Percentiles rank a stretch among this genome's conserved stretches.
phyloP scores from a whole-genome alignment of 2,888 invertebrate species.

The Caenorhabditis imperialis region DNA sequence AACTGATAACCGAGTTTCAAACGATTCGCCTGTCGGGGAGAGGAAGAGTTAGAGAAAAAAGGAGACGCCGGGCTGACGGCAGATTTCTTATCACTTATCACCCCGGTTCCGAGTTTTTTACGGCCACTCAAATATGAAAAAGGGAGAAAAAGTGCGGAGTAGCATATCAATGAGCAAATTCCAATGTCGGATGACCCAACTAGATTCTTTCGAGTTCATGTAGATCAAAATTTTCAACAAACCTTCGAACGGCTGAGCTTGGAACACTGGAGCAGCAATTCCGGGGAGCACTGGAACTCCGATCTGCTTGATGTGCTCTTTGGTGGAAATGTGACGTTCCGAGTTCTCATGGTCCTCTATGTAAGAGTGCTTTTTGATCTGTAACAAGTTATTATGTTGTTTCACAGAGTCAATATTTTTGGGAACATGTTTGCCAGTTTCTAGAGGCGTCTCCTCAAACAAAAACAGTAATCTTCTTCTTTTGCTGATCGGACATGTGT shows the following conservation, averaged over 20 bases:
- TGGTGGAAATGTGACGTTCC: conserved; percentile 42
- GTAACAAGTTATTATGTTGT: conserved; percentile 10
- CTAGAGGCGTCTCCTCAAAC: too few relatives aligned
- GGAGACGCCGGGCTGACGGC: conserved; percentile 41
- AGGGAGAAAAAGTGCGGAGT: conserved; percentile 4
- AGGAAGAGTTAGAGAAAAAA: conserved; percentile 34
- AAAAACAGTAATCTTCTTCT: too few relatives aligned
- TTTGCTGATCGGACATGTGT: too few relatives aligned
- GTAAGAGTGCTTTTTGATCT: conserved; percentile 58
- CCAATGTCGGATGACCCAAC: conserved; percentile 5
- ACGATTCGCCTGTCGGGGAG: too few relatives aligned
- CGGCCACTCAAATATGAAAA: conserved; percentile 29
- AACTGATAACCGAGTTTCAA: conserved; percentile 1
- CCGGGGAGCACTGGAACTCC: conserved; percentile 64
- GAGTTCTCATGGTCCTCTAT: conserved; percentile 53
- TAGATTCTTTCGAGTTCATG: conserved; percentile 8
- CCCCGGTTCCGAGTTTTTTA: conserved; percentile 38
- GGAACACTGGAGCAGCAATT: conserved; percentile 25
- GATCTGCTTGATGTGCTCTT: conserved; percentile 60
- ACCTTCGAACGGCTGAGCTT: conserved; percentile 17
- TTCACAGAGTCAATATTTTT: too few relatives aligned
- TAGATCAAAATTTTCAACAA: neutral
- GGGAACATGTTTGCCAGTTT: too few relatives aligned
- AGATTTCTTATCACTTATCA: conserved; percentile 34
- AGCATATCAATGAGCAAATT: conserved; percentile 6